phyloP scores from a whole-genome alignment of 2,888 invertebrate species.

The Eulithis prunata region DNA sequence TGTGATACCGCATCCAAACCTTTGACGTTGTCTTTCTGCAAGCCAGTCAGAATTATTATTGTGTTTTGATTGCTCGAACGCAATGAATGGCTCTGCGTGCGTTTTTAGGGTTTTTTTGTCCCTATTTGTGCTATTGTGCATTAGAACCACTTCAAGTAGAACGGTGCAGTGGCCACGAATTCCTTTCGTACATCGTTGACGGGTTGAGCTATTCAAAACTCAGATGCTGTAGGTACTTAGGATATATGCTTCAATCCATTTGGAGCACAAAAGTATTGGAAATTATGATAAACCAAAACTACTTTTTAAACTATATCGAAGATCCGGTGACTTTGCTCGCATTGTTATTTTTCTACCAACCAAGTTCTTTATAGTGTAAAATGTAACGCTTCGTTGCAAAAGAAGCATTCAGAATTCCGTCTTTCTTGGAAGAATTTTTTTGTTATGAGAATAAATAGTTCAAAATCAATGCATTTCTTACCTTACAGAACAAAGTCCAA shows the following conservation, averaged over 20 bases:
- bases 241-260: constrained; percentile 66
- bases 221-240: constrained; percentile 35
- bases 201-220: constrained; percentile 53
- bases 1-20: constrained; percentile 52
- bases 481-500: too few relatives aligned
- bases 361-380: too few relatives aligned
- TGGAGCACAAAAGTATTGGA: constrained; percentile 33
- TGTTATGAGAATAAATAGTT: too few relatives aligned
- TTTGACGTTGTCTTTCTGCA: constrained; percentile 9
- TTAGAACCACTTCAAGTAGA: constrained; percentile 69
- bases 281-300: too few relatives aligned
- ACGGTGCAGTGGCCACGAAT: constrained; percentile 76
- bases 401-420: too few relatives aligned
- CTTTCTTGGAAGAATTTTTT: too few relatives aligned
- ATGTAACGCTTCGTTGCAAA: too few relatives aligned
- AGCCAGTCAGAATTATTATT: constrained; percentile 67
- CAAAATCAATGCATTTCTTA: too few relatives aligned
- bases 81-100: constrained; percentile 78
- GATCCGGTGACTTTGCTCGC: too few relatives aligned
- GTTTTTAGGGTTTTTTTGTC: constrained; percentile 61
- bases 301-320: too few relatives aligned
- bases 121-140: constrained; percentile 55
- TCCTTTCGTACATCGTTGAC: constrained; percentile 53
- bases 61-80: constrained; percentile 77
- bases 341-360: too few relatives aligned